A percentile compares a stretch with the other conserved stretches of the same genome.
Evolutionary conservation across 1,140 invertebrate species (phyloP).

Genomic region (Caligus rogercresseyi): DNA sequence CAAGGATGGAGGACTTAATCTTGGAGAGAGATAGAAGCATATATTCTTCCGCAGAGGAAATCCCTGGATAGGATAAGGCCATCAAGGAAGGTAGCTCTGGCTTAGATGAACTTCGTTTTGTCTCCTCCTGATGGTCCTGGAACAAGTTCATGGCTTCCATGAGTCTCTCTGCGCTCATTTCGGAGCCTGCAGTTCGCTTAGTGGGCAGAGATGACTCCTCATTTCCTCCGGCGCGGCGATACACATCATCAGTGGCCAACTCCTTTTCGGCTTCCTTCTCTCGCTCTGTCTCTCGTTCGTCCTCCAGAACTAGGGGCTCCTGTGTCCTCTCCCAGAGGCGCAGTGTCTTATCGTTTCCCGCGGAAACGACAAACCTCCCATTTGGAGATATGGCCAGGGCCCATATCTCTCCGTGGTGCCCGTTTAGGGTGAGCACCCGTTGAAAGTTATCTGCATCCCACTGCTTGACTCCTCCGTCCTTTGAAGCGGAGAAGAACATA

Average conservation of each 20-base stretch:
- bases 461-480: slow-evolving; percentile 82
- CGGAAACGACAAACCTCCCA: slow-evolving; percentile 57
- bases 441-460: slow-evolving; percentile 92
- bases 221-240: slow-evolving; percentile 22
- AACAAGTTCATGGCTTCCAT: slow-evolving; percentile 10
- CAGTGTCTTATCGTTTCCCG: slow-evolving; percentile 72
- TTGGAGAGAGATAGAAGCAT: neutral
- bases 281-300: slow-evolving; percentile 67
- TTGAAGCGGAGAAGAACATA: slow-evolving; percentile 77
- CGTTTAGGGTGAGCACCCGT: slow-evolving; percentile 71
- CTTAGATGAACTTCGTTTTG: neutral
- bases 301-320: slow-evolving; percentile 76
- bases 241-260: slow-evolving; percentile 45
- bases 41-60: neutral
- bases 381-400: slow-evolving; percentile 55
- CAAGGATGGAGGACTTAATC: slow-evolving; percentile 51
- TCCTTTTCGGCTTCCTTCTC: slow-evolving; percentile 51
- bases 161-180: slow-evolving; percentile 52
- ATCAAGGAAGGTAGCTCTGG: slow-evolving; percentile 13
- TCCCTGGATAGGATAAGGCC: neutral
- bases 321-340: slow-evolving; percentile 68
- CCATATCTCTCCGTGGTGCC: slow-evolving; percentile 35
- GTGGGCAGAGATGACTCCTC: slow-evolving; percentile 34
- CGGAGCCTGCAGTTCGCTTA: slow-evolving; percentile 71
- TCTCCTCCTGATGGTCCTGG: slow-evolving; percentile 10